Evolutionary conservation across 2,113 vertebrate species (phyloP).

Genomic region (Girardinichthys multiradiatus): DNA sequence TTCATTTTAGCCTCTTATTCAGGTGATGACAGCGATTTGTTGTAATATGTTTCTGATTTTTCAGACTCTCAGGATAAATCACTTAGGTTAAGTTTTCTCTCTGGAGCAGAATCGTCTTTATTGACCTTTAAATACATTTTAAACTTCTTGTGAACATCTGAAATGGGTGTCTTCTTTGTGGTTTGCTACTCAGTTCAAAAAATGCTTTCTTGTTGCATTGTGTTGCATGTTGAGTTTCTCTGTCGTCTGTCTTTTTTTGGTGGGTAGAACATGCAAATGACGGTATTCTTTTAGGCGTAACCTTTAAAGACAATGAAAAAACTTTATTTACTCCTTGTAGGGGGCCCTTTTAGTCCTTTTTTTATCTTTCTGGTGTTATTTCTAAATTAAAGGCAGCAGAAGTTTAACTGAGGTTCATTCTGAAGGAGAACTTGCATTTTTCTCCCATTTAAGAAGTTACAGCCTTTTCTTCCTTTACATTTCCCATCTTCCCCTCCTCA

Average conservation of each 20-base stretch:
- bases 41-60: constrained; percentile 9
- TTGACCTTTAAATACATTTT: constrained; percentile 24
- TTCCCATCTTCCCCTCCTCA: constrained; percentile 24
- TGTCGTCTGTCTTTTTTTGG: constrained; percentile 61
- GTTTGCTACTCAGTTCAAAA: constrained; percentile 11
- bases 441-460: constrained; percentile 70
- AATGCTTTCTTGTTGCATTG: constrained; percentile 43
- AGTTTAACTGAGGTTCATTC: constrained; percentile 49
- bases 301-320: constrained; percentile 51
- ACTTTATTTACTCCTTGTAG: constrained; percentile 40
- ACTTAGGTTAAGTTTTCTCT: constrained; percentile 50
- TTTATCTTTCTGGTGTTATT: constrained; percentile 26
- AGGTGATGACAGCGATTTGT: constrained; percentile 16
- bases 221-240: constrained; percentile 46
- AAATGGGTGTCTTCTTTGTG: constrained; percentile 19
- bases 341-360: constrained; percentile 9
- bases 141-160: constrained; percentile 30
- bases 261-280: constrained; percentile 59
- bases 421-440: constrained; percentile 47
- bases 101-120: constrained; percentile 11
- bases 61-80: constrained; percentile 27
- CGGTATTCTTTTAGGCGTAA: constrained; percentile 57
- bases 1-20: neutral
- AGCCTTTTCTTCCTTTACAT: constrained; percentile 45
- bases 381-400: constrained; percentile 28